phyloP scores from a whole-genome alignment of 2,113 vertebrate species.

The Hemiprocne comata region DNA sequence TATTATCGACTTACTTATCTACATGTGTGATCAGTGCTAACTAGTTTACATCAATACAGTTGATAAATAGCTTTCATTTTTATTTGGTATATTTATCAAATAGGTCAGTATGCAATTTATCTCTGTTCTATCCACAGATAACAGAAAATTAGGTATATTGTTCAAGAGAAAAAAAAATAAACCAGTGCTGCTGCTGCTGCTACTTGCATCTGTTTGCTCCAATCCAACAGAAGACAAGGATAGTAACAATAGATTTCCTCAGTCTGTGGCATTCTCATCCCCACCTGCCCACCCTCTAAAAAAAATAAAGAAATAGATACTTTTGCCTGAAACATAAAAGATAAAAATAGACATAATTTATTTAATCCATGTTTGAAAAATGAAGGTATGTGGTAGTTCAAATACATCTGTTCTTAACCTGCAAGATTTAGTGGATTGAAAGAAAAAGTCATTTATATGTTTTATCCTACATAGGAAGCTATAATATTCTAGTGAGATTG shows the following conservation, averaged over 20 bases:
- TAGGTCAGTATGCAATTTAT: background rate
- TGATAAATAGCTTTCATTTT: background rate
- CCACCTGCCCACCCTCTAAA: rapidly evolving
- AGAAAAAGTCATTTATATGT: background rate
- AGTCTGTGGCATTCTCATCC: background rate
- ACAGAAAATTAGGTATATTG: background rate
- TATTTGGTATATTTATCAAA: background rate
- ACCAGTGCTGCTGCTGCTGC: background rate
- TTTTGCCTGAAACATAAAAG: background rate
- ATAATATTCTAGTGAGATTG: background rate
- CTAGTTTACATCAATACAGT: background rate
- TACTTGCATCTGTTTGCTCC: background rate
- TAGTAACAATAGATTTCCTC: background rate
- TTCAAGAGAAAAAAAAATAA: background rate
- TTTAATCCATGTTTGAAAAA: background rate
- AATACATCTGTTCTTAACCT: background rate
- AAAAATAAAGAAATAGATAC: background rate
- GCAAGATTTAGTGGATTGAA: background rate
- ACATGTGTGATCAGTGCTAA: background rate
- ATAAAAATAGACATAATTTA: background rate
- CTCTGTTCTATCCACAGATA: background rate
- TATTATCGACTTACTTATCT: background rate
- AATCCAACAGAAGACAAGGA: background rate
- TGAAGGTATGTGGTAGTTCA: background rate
- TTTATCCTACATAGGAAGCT: background rate